Conservation (phyloP, 2,888 invertebrate genomes). For the Dorcus parallelipipedus region DNA sequence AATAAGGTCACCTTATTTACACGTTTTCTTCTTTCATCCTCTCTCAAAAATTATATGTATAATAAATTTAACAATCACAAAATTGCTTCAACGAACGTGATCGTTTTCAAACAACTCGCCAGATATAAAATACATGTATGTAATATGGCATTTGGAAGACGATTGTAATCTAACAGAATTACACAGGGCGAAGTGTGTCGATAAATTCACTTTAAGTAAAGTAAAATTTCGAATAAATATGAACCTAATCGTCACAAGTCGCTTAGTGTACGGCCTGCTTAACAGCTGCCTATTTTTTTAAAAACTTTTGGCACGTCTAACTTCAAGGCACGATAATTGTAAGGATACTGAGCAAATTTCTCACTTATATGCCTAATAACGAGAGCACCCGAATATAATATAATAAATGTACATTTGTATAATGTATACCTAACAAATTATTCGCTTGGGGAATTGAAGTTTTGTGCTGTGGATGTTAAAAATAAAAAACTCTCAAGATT, state of each 20-base stretch:
- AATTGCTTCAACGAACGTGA: no score
- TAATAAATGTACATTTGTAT: not conserved
- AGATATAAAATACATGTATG: no score
- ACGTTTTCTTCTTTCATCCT: conserved; percentile 3
- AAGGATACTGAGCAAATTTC: not conserved
- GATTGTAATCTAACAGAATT: not conserved
- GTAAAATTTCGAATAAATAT: no score
- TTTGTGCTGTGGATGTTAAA: not conserved
- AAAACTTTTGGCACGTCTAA: no score
- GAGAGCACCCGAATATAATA: not conserved
- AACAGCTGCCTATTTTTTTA: not conserved
- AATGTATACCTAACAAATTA: not conserved
- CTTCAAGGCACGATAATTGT: no score
- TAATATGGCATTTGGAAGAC: no score
- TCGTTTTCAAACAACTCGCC: no score
- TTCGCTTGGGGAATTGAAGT: not conserved
- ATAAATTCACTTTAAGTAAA: no score
- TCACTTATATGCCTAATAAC: not conserved
- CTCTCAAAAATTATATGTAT: no score
- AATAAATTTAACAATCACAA: no score
- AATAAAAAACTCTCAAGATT: not conserved
- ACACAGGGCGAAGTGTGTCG: not conserved
- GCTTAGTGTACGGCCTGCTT: no score
- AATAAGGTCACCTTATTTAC: conserved; percentile 32
- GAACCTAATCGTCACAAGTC: no score